Base-by-base conservation (phyloP, 2,113 vertebrate species). In the Seriola aureovittata region DNA sequence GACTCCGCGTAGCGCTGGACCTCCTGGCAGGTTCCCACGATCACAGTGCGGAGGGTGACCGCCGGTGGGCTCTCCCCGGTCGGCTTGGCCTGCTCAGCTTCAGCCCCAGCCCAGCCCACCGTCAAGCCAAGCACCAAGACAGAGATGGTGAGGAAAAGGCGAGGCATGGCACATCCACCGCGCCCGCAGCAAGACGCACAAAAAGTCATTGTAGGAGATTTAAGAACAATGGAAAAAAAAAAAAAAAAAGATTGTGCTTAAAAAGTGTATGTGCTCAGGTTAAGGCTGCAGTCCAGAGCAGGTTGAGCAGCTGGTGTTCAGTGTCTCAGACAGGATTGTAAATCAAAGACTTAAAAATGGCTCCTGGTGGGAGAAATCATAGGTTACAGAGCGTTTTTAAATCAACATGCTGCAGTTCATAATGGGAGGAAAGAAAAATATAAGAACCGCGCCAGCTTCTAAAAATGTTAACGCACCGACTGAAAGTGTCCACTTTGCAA, bases 1-100 rank as follows among this genome's bases (percentile, higher is more conserved):
- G 92, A 93, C 85, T 95, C 94, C 58, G 84, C 85, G 86, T 92
- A 92, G 1, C 75, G 82, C 71, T 93, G 93, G 79, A 92, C 12
- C 57, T 91, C 89, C 69, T 85, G 90, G 78, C 91, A 92, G 74
- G 80, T 88, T 21, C 89, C 91, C 3, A 59, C 19, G 77, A 95
- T 44, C 66, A 93, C 16, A 8, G 90, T 81, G 1, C 55, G 80
- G 25, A 94, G 89, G 16, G 86, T 91, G 69, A 85, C 79, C 54
- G 82, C 40, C 34, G 81, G 52, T 1, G 62, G 70, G 78, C 34
- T 78, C 23, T 54, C 81, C 8, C 25, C 67, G 2, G 34, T 11
- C 63, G 71, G 71, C 38, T 57, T 1, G 72, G 80, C 81, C 63
- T 82, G 25, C 38, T 84, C 59, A 0, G 81, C 0, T 76, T 21